Conservation (phyloP, 2,797 vertebrate species). For the Schizopygopsis pylzovi region DNA sequence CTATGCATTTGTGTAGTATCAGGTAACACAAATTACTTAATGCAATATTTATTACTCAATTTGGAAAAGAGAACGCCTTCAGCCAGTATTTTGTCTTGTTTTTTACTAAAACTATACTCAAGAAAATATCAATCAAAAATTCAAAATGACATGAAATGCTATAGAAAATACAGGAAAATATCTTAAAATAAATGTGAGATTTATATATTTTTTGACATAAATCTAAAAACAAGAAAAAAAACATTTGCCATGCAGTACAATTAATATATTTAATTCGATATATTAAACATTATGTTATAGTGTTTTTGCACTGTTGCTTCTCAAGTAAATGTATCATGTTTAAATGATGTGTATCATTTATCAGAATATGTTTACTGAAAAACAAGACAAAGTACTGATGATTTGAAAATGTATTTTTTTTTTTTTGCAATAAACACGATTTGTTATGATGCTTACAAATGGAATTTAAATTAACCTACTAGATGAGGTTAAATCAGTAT, state of each 20-base stretch:
- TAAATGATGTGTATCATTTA: neutral
- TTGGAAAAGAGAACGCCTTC: neutral
- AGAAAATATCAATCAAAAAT: neutral
- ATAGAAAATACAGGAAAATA: neutral
- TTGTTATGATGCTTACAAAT: constrained; percentile 22
- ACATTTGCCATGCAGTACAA: neutral
- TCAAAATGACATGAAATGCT: neutral
- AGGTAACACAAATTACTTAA: neutral
- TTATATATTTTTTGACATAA: neutral
- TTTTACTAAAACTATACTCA: neutral
- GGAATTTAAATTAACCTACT: constrained; percentile 34
- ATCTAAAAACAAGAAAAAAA: neutral
- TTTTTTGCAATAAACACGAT: neutral
- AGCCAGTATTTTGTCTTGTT: constrained; percentile 1
- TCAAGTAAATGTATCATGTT: neutral
- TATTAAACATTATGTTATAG: neutral
- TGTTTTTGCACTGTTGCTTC: neutral
- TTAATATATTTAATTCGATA: neutral
- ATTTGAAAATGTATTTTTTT: neutral
- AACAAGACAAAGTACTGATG: neutral
- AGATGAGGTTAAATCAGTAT: constrained; percentile 27
- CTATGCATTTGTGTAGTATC: neutral
- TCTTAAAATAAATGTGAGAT: neutral
- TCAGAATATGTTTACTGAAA: constrained; percentile 4
- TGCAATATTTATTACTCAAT: neutral